Evolutionary conservation across 64 coral and sea anemone genomes (phyloP), one percentile per base, ranked within the genome.

Genomic region (Montipora capricornis): DNA sequence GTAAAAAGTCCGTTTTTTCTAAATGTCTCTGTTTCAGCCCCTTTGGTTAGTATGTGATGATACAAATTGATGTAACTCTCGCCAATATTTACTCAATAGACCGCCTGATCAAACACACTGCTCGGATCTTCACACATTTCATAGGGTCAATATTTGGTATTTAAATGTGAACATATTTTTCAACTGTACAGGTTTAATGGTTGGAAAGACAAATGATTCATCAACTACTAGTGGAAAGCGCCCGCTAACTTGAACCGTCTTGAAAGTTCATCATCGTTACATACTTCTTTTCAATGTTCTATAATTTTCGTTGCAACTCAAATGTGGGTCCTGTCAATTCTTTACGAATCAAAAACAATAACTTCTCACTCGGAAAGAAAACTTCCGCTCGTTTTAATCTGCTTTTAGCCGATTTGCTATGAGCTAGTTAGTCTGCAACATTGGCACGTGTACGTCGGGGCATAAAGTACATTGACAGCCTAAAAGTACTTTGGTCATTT

Each of bases 71-170:
- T 86, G 82, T 50, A 6, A 8, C 82, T 49, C 71, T 86, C 82
- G 47, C 62, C 66, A 86, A 86, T 86, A 86, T 86, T 86, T 86
- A 46, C 66, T 86, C 68, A 71, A n/a, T 66, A 46, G 82, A 37
- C 37, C 82, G 45, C 82, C 82, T 86, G 82, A 45, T 19, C 47
- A 86, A 86, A 86, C 82, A 86, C 49, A 12, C 62, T 20, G 82
- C 64, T 86, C 67, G 71, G 47, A 73, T 86, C 44, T 73, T 46
- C 82, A 86, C 82, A 86, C 82, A 86, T 86, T 86, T 86, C 62
- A 70, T 64, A 86, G 46, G 64, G 82, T 86, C 64, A 86, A 86
- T 86, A 86, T 86, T 86, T 86, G 82, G 82, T 86, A 86, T 86
- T 86, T 86, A 86, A 86, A 86, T 86, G 49, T 71, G 64, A 71